phyloP scores from a whole-genome alignment of 1,140 invertebrate genomes.

The Heliothis virescens region DNA sequence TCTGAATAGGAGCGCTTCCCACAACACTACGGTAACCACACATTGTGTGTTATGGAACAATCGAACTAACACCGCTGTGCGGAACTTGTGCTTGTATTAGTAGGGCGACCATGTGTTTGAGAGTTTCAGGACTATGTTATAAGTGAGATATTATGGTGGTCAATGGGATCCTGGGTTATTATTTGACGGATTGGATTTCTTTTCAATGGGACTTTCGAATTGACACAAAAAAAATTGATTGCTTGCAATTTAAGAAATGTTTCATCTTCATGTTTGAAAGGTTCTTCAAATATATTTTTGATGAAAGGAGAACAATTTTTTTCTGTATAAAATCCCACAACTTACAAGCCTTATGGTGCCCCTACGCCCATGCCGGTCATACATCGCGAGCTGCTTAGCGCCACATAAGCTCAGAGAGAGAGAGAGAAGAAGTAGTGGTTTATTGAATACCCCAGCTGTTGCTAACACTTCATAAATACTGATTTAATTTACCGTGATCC shows the following conservation, averaged over 20 bases:
- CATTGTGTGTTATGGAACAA: slow-evolving; percentile 43
- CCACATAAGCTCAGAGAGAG: slow-evolving; percentile 14
- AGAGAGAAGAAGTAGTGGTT: slow-evolving; percentile 40
- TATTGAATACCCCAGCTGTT: slow-evolving; percentile 30
- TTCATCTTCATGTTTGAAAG: too few relatives aligned
- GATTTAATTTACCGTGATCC: not conserved
- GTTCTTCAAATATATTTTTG: too few relatives aligned
- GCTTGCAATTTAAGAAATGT: too few relatives aligned
- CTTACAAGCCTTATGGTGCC: not conserved
- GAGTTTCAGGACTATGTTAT: not conserved
- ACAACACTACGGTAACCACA: slow-evolving; percentile 15
- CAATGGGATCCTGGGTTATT: not conserved
- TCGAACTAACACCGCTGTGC: slow-evolving; percentile 17
- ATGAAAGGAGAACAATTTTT: too few relatives aligned
- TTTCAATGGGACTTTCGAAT: not conserved
- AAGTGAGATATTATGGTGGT: too few relatives aligned
- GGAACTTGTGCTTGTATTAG: slow-evolving; percentile 8
- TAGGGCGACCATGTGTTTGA: not conserved
- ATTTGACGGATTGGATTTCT: too few relatives aligned
- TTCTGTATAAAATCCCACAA: not conserved
- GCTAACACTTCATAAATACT: slow-evolving; percentile 41
- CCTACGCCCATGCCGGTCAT: not conserved
- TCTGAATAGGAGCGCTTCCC: not conserved
- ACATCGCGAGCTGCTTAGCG: slow-evolving; percentile 3
- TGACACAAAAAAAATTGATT: too few relatives aligned